Percentiles rank a stretch among this genome's conserved stretches.
phyloP scores from a whole-genome alignment of 1,140 invertebrate species.

The Euborellia annulipes region DNA sequence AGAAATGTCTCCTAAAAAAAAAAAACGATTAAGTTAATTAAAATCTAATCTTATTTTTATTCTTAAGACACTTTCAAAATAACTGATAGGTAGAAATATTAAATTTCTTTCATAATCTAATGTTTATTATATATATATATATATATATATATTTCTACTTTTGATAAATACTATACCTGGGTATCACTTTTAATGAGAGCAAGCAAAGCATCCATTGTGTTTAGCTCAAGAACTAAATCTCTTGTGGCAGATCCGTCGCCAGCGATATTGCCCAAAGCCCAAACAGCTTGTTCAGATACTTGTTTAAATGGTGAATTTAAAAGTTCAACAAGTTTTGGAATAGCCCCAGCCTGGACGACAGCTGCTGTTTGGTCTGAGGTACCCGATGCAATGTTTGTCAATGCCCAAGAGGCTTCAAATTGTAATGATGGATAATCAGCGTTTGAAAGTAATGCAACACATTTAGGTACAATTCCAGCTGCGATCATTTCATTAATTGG shows the following conservation, averaged over 20 bases:
- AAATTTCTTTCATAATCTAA: background rate
- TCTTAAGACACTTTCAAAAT: too few species aligned
- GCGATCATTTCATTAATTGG: slow-evolving; percentile 84
- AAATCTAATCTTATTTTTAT: background rate
- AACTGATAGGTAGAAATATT: too few species aligned
- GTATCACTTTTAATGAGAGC: slow-evolving; percentile 43
- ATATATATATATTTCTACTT: too few species aligned
- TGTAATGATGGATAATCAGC: slow-evolving; percentile 66
- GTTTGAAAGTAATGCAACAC: slow-evolving; percentile 58
- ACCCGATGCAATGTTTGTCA: slow-evolving; percentile 96
- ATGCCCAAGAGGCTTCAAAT: slow-evolving; percentile 95
- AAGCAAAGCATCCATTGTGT: slow-evolving; percentile 48
- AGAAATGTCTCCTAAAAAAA: slow-evolving; percentile 23
- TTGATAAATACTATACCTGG: slow-evolving; percentile 31
- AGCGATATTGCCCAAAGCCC: slow-evolving; percentile 96
- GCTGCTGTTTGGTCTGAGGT: slow-evolving; percentile 48
- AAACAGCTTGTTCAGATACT: slow-evolving; percentile 91
- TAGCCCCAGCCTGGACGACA: slow-evolving; percentile 60
- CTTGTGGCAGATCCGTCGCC: slow-evolving; percentile 65
- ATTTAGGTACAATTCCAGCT: slow-evolving; percentile 70
- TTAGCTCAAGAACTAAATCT: slow-evolving; percentile 53
- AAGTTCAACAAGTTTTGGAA: slow-evolving; percentile 67
- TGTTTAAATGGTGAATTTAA: slow-evolving; percentile 53
- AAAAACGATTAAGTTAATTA: too few species aligned
- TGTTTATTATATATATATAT: background rate